These are phyloP conservation scores for Allacma fusca DNA, from an alignment of 2,888 invertebrate species.

Conservation along the genomic window DNA sequence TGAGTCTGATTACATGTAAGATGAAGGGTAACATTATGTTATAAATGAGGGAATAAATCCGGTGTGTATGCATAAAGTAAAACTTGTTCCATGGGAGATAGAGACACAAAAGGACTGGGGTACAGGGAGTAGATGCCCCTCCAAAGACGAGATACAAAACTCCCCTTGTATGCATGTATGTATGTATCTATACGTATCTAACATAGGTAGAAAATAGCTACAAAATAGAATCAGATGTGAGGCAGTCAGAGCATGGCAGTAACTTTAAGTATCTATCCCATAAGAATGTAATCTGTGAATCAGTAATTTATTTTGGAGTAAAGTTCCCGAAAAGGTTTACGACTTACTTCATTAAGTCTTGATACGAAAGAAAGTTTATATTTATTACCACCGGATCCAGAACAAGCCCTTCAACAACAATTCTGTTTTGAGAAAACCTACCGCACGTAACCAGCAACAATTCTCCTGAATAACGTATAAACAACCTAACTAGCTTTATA, in stretches of 20 bases:
- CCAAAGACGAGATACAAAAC: too few species aligned
- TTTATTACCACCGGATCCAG: conserved; percentile 34
- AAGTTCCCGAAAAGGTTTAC: conserved; percentile 37
- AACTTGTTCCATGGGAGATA: too few species aligned
- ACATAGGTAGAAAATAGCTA: too few species aligned
- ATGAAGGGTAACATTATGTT: too few species aligned
- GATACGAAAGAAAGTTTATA: conserved; percentile 39
- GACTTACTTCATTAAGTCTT: conserved; percentile 43
- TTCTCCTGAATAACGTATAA: conserved; percentile 5
- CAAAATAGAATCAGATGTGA: not conserved
- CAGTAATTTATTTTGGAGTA: conserved; percentile 40
- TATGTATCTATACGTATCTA: too few species aligned
- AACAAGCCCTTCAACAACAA: conserved; percentile 31
- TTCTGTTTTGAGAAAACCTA: conserved; percentile 24
- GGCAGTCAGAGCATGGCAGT: not conserved
- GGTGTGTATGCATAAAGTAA: too few species aligned
- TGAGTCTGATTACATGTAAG: too few species aligned
- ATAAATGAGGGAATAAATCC: too few species aligned
- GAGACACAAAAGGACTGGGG: too few species aligned
- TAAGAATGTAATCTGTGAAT: conserved; percentile 36
- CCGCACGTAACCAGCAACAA: conserved; percentile 8
- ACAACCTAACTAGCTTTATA: conserved; percentile 16
- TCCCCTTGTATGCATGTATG: too few species aligned
- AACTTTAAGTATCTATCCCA: conserved; percentile 29
- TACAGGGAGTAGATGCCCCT: too few species aligned